Evolutionary conservation across 2,797 vertebrate genomes (phyloP).

Genomic region (Chaunax sp.): DNA sequence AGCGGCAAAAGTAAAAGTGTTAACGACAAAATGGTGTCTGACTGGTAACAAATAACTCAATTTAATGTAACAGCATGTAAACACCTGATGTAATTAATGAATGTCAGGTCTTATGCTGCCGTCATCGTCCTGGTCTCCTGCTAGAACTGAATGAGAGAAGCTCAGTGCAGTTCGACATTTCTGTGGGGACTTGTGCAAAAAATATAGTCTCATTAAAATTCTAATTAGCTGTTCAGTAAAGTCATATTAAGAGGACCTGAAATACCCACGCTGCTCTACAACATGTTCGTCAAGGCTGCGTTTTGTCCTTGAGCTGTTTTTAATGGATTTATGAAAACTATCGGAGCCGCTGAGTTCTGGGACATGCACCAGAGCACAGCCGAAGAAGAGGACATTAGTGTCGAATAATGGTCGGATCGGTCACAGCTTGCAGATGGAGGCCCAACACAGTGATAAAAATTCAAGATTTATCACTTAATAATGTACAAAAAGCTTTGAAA

Average conservation of each 20-base stretch:
- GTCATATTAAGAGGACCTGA: constrained; percentile 49
- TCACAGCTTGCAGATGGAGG: background rate
- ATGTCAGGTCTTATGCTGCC: background rate
- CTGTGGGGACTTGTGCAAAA: constrained; percentile 32
- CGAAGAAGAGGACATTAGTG: background rate
- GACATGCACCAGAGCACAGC: constrained; percentile 2
- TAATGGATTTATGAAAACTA: constrained; percentile 39
- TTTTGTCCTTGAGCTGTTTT: constrained; percentile 64
- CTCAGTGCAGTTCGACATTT: constrained; percentile 21
- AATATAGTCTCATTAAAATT: constrained; percentile 56
- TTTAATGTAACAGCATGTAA: too few relatives aligned
- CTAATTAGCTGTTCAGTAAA: constrained; percentile 52
- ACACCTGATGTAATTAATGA: constrained; percentile 9
- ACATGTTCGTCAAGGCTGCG: constrained; percentile 25
- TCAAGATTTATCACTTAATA: too few relatives aligned
- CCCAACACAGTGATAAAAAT: background rate
- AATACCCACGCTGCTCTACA: constrained; percentile 43
- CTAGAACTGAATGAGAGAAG: background rate
- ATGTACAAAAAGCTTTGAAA: too few relatives aligned
- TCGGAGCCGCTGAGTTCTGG: background rate
- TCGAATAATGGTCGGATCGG: background rate
- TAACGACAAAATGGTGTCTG: too few relatives aligned
- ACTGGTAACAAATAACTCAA: too few relatives aligned
- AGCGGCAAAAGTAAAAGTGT: background rate
- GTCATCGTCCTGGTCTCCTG: background rate